phyloP scores from a whole-genome alignment of 2,797 vertebrate genomes.

The Acridotheres tristis region DNA sequence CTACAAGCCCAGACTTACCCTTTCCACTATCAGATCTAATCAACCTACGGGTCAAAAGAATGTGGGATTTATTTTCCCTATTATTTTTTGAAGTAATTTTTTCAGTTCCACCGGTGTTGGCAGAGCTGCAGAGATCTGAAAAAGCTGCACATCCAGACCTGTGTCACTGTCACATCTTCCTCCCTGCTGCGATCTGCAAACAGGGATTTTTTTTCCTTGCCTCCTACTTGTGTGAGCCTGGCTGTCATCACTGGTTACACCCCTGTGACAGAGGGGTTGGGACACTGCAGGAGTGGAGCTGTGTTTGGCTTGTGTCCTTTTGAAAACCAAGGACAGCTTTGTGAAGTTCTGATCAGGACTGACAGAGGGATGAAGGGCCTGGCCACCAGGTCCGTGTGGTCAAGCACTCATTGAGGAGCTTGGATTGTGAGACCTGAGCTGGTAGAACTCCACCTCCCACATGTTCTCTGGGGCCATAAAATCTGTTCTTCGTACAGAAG shows the following conservation, averaged over 20 bases:
- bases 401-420: neutral
- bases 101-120: accelerated
- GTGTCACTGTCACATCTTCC: neutral
- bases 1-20: neutral
- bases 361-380: neutral
- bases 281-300: neutral
- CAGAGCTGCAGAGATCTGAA: neutral
- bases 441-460: neutral
- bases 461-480: neutral
- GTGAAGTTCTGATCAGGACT: neutral
- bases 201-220: neutral
- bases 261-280: neutral
- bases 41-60: neutral
- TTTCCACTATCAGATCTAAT: neutral
- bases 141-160: neutral
- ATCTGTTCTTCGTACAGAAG: neutral
- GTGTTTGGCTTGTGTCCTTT: neutral
- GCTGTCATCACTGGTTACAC: neutral
- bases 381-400: neutral
- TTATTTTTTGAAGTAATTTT: neutral
- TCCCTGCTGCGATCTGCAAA: neutral
- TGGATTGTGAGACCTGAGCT: neutral
- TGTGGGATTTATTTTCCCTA: neutral
- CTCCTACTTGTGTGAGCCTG: neutral
- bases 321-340: neutral